A percentile compares a stretch with the other conserved stretches of the same genome.
Evolutionary conservation across 2,888 invertebrate species (phyloP).

Genomic region (Cacoxenus indagator): DNA sequence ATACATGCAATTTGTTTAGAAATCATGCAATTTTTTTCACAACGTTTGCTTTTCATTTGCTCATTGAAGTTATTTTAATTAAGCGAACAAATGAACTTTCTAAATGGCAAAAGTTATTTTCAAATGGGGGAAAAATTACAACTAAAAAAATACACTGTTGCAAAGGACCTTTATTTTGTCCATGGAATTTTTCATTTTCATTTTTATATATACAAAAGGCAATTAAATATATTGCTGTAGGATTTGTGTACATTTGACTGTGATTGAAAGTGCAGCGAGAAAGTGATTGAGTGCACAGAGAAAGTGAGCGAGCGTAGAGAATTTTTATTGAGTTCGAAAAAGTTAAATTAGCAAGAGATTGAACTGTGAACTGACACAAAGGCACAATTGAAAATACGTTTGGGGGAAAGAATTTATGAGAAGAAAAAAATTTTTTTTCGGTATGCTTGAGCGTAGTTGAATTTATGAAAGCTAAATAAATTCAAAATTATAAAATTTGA

Average conservation of each 20-base stretch:
- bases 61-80: not conserved
- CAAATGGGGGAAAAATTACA: too few species aligned
- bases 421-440: too few species aligned
- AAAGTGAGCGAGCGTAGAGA: not conserved
- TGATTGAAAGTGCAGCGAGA: not conserved
- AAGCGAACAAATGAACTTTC: not conserved
- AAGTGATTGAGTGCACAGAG: not conserved
- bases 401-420: not conserved
- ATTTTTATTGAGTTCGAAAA: not conserved
- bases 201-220: not conserved
- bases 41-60: not conserved
- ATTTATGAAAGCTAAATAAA: too few species aligned
- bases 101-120: not conserved
- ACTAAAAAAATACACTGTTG: too few species aligned
- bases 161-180: too few species aligned
- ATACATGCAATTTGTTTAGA: not conserved
- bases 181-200: conserved; percentile 7
- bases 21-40: not conserved
- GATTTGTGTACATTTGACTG: not conserved
- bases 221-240: conserved; percentile 4
- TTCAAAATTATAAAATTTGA: too few species aligned
- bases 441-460: too few species aligned
- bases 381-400: not conserved
- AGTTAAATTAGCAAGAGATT: conserved; percentile 9
- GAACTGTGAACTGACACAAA: not conserved